These are phyloP conservation scores for Furcifer pardalis DNA, from an alignment of 2,797 vertebrate species.

Conservation along the genomic window DNA sequence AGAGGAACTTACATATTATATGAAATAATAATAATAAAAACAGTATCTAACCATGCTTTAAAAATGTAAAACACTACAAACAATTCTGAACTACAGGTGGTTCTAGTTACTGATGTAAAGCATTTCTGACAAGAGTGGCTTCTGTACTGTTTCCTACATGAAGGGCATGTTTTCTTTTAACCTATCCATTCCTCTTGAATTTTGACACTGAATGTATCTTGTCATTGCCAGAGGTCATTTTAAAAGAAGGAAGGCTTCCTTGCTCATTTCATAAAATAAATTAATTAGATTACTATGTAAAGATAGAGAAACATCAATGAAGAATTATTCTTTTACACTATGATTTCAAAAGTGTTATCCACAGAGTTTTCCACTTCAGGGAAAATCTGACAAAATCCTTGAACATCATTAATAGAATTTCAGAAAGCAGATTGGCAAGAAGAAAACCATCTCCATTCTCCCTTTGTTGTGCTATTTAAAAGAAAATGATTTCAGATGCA, in stretches of 20 bases:
- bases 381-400: constrained; percentile 59
- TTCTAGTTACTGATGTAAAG: constrained; percentile 67
- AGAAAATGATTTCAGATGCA: constrained; percentile 71
- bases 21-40: constrained; percentile 50
- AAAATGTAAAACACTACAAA: constrained; percentile 11
- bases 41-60: background rate
- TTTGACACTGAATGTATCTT: constrained; percentile 59
- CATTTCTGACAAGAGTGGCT: constrained; percentile 56
- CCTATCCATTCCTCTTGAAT: constrained; percentile 56
- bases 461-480: constrained; percentile 71
- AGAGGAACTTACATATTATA: too few relatives aligned
- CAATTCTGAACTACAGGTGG: constrained; percentile 58
- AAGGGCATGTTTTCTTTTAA: constrained; percentile 61
- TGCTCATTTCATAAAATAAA: constrained; percentile 34
- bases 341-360: constrained; percentile 60
- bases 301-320: constrained; percentile 49
- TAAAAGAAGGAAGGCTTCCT: constrained; percentile 48
- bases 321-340: constrained; percentile 53
- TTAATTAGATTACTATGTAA: constrained; percentile 55
- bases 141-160: constrained; percentile 37
- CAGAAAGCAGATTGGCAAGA: constrained; percentile 71
- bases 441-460: constrained; percentile 69
- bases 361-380: constrained; percentile 56
- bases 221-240: constrained; percentile 49
- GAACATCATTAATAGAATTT: constrained; percentile 67